These are phyloP conservation scores for Lepidothrix coronata DNA, from an alignment of 2,113 vertebrate genomes.

Conservation along the genomic window DNA sequence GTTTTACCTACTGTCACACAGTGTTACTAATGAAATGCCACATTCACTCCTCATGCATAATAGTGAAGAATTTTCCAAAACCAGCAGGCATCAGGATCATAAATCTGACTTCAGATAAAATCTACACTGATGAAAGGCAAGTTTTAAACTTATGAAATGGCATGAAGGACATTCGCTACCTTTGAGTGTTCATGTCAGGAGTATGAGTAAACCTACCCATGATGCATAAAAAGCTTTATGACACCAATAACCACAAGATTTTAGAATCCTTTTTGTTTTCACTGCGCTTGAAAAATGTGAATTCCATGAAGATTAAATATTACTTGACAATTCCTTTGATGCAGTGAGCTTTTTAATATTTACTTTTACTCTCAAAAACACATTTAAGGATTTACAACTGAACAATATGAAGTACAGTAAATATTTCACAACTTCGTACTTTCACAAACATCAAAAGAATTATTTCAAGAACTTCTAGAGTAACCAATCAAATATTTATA, in stretches of 20 bases:
- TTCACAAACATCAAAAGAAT: neutral
- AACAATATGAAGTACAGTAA: neutral
- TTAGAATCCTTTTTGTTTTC: neutral
- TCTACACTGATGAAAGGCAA: neutral
- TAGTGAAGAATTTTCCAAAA: neutral
- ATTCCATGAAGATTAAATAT: slow-evolving; percentile 18
- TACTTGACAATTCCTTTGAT: neutral
- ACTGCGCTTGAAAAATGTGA: neutral
- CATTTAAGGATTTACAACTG: neutral
- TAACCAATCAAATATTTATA: neutral
- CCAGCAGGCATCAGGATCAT: neutral
- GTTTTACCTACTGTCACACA: neutral
- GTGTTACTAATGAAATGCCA: neutral
- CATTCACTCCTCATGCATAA: neutral
- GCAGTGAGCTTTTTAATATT: neutral
- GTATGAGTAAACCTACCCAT: neutral
- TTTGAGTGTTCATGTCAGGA: neutral
- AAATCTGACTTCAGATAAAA: neutral
- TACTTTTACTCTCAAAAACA: slow-evolving; percentile 1
- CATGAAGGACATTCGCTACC: neutral
- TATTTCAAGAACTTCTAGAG: neutral
- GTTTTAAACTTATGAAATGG: neutral
- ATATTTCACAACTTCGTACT: slow-evolving; percentile 26
- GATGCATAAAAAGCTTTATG: neutral
- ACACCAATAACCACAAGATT: neutral